These are phyloP conservation scores for Leptosomus discolor DNA, from an alignment of 2,113 vertebrate genomes.

Conservation along the genomic window DNA sequence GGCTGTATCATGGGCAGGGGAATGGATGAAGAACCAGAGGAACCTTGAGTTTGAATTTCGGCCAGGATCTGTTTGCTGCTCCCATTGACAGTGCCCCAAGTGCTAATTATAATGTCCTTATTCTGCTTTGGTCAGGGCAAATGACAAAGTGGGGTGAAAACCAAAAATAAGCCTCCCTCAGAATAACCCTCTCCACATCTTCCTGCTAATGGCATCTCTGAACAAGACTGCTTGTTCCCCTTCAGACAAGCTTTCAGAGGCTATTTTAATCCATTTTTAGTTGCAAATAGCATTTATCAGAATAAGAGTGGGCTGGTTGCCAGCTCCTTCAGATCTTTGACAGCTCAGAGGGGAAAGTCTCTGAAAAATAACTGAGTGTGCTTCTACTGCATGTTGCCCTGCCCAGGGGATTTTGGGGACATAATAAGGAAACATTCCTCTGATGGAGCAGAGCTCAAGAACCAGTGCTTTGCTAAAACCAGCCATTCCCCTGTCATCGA, in stretches of 20 bases:
- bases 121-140: neutral
- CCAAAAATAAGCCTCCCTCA: slow-evolving; percentile 16
- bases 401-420: neutral
- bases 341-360: neutral
- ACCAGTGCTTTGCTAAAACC: neutral
- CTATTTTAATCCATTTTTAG: slow-evolving; percentile 53
- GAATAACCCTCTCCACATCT: neutral
- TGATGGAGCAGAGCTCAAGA: neutral
- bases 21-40: neutral
- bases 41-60: neutral
- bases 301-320: slow-evolving; percentile 2
- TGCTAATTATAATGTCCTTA: neutral
- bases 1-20: rapidly evolving
- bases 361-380: neutral
- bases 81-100: neutral
- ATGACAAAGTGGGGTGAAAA: slow-evolving; percentile 15
- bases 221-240: slow-evolving; percentile 28
- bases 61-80: neutral
- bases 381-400: neutral
- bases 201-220: slow-evolving; percentile 2
- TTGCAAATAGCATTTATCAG: slow-evolving; percentile 46
- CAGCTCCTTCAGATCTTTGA: slow-evolving; percentile 38
- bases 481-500: neutral
- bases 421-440: neutral
- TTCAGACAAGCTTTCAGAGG: slow-evolving; percentile 30